These are phyloP conservation scores for Emydura subglobosa DNA, from an alignment of 2,113 vertebrate genomes.

Conservation along the genomic window DNA sequence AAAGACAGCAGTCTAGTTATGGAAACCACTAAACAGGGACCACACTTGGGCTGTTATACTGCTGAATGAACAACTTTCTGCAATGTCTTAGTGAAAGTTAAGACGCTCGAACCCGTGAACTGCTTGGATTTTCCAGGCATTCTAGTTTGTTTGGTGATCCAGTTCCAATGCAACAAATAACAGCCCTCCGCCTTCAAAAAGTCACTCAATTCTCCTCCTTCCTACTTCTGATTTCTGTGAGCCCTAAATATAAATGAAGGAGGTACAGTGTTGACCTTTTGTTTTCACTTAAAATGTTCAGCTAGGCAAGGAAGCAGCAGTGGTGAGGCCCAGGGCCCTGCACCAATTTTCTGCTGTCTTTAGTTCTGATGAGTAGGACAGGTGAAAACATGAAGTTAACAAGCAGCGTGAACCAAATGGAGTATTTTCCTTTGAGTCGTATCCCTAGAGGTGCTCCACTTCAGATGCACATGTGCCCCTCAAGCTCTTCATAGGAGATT, in stretches of 20 bases:
- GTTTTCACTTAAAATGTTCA: accelerated
- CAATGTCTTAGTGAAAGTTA: background rate
- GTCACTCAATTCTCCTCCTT: background rate
- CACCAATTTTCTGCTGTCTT: background rate
- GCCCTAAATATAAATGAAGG: background rate
- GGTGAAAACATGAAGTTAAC: background rate
- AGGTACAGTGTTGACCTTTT: background rate
- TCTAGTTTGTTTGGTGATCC: background rate
- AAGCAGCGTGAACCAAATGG: background rate
- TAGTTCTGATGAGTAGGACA: background rate
- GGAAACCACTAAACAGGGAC: accelerated
- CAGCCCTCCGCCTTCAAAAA: background rate
- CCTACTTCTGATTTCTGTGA: accelerated
- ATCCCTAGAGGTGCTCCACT: background rate
- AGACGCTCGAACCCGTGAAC: background rate
- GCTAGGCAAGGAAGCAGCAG: background rate
- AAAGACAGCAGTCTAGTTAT: background rate
- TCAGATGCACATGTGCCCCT: background rate
- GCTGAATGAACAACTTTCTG: background rate
- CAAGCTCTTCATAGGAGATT: background rate
- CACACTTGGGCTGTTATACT: background rate
- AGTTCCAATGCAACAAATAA: background rate
- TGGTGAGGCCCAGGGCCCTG: background rate
- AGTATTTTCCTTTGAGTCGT: background rate
- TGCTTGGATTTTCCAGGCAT: accelerated